A percentile compares a stretch with the other conserved stretches of the same genome.
phyloP scores from a whole-genome alignment of 2,888 invertebrate genomes.

The Calliopum simillimum region DNA sequence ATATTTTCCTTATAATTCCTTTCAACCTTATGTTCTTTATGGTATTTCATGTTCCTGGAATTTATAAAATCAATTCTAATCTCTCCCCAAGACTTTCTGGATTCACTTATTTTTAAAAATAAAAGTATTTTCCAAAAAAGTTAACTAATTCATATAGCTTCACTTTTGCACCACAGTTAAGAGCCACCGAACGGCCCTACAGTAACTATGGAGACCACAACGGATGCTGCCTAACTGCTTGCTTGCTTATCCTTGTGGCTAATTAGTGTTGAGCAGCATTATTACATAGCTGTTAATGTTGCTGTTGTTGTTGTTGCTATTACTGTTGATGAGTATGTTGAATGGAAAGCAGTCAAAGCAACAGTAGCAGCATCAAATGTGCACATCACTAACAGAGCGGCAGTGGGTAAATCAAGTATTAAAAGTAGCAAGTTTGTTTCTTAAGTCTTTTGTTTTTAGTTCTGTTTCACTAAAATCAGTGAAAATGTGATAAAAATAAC shows the following conservation, averaged over 20 bases:
- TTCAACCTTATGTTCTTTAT: too few relatives aligned
- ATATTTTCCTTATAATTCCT: too few relatives aligned
- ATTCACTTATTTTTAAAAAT: too few relatives aligned
- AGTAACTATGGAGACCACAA: not conserved
- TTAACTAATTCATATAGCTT: too few relatives aligned
- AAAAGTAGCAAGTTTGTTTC: constrained; percentile 32
- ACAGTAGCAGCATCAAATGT: too few relatives aligned
- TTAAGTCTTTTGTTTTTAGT: constrained; percentile 44
- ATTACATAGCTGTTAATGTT: constrained; percentile 33
- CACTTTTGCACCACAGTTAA: not conserved
- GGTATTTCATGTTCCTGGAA: too few relatives aligned
- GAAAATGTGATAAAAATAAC: constrained; percentile 37
- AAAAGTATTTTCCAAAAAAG: too few relatives aligned
- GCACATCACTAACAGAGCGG: too few relatives aligned
- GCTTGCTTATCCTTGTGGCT: constrained; percentile 41
- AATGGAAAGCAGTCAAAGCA: not conserved
- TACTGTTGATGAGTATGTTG: constrained; percentile 30
- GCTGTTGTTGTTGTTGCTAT: constrained; percentile 37
- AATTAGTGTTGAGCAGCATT: constrained; percentile 44
- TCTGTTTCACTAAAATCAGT: constrained; percentile 25
- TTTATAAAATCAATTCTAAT: too few relatives aligned
- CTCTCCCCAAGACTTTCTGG: too few relatives aligned
- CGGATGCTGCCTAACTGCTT: too few relatives aligned
- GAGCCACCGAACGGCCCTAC: not conserved
- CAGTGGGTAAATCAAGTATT: not conserved